Percentiles rank a stretch among this genome's conserved stretches.
phyloP scores from a whole-genome alignment of 2,113 vertebrate species.

The Drymodes brunneopygia region DNA sequence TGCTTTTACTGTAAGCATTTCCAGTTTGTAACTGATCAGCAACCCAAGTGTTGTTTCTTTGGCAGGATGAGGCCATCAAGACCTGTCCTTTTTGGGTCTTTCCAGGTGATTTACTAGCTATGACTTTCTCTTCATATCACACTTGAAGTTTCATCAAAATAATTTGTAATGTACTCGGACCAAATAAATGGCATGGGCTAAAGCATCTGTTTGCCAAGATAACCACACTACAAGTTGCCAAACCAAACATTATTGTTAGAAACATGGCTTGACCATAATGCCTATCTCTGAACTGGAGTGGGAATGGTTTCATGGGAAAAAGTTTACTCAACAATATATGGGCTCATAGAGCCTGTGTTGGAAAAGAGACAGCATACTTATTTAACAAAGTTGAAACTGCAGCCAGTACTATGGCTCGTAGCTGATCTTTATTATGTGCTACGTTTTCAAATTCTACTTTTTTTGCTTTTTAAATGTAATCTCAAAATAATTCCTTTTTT shows the following conservation, averaged over 20 bases:
- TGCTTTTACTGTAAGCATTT: not conserved
- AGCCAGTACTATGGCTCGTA: not conserved
- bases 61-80: not conserved
- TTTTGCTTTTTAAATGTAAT: not conserved
- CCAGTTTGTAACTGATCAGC: slow-evolving; percentile 24
- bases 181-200: slow-evolving; percentile 2
- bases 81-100: not conserved
- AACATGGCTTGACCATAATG: not conserved
- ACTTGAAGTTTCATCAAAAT: slow-evolving; percentile 27
- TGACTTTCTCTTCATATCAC: not conserved
- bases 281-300: not conserved
- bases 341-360: not conserved
- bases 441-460: not conserved
- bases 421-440: not conserved
- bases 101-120: not conserved
- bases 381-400: not conserved
- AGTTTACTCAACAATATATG: not conserved
- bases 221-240: slow-evolving; percentile 17
- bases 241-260: slow-evolving; percentile 15
- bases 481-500: not conserved
- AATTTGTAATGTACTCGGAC: not conserved
- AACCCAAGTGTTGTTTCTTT: slow-evolving; percentile 15
- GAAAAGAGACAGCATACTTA: not conserved
- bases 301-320: slow-evolving; percentile 30
- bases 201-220: slow-evolving; percentile 10